A percentile compares a stretch with the other conserved stretches of the same genome.
Evolutionary conservation across 2,797 vertebrate genomes (phyloP).

Genomic region (Cygnus olor): DNA sequence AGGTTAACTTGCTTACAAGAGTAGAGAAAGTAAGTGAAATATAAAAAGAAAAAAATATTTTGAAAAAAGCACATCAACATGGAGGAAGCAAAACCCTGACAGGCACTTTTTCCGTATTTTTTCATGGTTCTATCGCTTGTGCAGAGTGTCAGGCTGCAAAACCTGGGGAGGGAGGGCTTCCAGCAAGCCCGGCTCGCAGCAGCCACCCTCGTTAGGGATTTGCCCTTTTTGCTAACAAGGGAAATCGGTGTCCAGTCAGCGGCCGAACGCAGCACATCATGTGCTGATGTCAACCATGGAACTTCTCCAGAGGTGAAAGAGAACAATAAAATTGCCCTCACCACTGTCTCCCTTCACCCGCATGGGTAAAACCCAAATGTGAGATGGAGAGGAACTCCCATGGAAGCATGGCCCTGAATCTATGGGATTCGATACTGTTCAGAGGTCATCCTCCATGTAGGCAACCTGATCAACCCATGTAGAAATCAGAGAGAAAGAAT

Average conservation of each 20-base stretch:
- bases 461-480: neutral
- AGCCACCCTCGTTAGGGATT: neutral
- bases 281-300: neutral
- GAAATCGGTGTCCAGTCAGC: neutral
- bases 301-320: neutral
- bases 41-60: neutral
- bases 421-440: fast-evolving
- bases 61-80: neutral
- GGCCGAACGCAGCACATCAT: neutral
- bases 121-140: neutral
- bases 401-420: neutral
- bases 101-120: neutral
- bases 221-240: neutral
- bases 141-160: neutral
- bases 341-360: neutral
- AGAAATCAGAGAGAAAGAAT: neutral
- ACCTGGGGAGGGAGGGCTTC: neutral
- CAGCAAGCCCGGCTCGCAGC: neutral
- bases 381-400: neutral
- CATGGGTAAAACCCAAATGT: neutral
- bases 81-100: neutral
- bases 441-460: neutral
- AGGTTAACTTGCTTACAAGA: neutral
- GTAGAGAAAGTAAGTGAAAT: neutral
- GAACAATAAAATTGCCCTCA: neutral